phyloP scores from a whole-genome alignment of 2,888 invertebrate species.

The Yponomeuta malinellus region DNA sequence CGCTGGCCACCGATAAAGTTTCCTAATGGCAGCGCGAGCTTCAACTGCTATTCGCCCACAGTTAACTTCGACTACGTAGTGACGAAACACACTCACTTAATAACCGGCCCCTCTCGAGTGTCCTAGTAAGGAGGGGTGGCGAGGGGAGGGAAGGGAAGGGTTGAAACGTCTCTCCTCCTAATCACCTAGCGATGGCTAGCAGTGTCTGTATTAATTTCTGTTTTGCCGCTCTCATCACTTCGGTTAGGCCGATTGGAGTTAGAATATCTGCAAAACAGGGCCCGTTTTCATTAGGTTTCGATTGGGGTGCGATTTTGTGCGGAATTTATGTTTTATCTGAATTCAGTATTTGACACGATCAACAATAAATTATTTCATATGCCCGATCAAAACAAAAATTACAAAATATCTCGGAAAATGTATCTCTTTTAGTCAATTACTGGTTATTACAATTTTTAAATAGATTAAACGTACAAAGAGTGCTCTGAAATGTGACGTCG shows the following conservation, averaged over 20 bases:
- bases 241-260: background rate
- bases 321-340: no score
- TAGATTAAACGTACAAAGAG: no score
- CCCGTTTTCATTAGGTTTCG: no score
- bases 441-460: no score
- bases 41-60: background rate
- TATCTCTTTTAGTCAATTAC: no score
- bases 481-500: no score
- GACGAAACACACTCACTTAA: constrained; percentile 1
- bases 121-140: background rate
- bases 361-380: no score
- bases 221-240: background rate
- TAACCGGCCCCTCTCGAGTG: background rate
- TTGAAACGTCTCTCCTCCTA: background rate
- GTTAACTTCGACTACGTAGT: background rate
- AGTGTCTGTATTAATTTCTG: background rate
- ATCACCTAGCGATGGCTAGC: background rate
- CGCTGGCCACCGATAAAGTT: background rate
- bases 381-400: no score
- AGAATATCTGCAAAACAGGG: background rate
- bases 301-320: no score
- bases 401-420: no score
- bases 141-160: background rate
- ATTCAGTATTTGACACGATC: no score
- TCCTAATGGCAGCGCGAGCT: background rate